Conservation (phyloP, 2,113 vertebrate genomes). For the Boleophthalmus pectinirostris region DNA sequence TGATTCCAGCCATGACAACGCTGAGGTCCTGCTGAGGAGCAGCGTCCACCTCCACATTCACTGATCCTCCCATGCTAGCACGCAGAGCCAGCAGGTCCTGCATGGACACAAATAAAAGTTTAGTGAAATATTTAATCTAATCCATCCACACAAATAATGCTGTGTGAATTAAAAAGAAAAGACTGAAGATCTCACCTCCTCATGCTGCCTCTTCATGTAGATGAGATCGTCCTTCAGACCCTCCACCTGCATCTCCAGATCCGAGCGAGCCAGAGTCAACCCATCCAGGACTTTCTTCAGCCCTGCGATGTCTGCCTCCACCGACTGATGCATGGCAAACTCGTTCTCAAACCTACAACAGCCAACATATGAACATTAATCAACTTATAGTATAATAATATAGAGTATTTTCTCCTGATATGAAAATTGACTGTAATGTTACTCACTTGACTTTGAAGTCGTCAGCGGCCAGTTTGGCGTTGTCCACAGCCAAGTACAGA, state of each 20-base stretch:
- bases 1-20: neutral
- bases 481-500: neutral
- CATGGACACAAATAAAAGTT: neutral
- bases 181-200: slow-evolving; percentile 1
- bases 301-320: neutral
- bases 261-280: neutral
- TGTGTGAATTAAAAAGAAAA: neutral
- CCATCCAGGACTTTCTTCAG: slow-evolving; percentile 6
- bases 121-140: neutral
- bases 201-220: slow-evolving; percentile 1
- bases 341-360: neutral
- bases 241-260: slow-evolving; percentile 8
- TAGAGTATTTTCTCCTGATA: too few species aligned
- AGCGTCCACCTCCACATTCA: slow-evolving; percentile 6
- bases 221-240: slow-evolving; percentile 3
- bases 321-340: slow-evolving; percentile 2
- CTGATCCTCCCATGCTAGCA: neutral
- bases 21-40: slow-evolving; percentile 5
- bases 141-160: neutral
- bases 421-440: neutral
- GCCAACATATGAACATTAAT: neutral
- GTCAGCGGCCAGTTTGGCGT: neutral
- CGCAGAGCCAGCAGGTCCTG: neutral
- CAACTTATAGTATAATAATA: too few species aligned
- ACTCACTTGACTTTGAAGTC: slow-evolving; percentile 6